These are phyloP conservation scores for Diacarnus erythraeanus DNA, from an alignment of 37 sponge, comb jelly and placozoan species.

Conservation along the genomic window DNA sequence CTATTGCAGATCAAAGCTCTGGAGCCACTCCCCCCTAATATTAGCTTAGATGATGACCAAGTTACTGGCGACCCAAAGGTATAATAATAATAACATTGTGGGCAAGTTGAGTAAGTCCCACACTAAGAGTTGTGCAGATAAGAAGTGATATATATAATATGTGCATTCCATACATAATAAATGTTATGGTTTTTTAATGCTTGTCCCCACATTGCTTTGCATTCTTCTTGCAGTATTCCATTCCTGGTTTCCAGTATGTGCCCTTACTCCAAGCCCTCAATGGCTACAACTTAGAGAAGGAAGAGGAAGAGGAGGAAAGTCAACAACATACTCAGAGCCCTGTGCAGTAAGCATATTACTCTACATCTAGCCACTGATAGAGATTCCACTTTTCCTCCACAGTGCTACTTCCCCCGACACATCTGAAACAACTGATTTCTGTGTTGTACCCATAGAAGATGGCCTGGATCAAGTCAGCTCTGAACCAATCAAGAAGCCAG, in stretches of 20 bases:
- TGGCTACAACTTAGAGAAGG: conserved; percentile 47
- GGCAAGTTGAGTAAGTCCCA: background rate
- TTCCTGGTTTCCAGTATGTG: conserved; percentile 25
- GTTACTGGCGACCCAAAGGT: conserved; percentile 46
- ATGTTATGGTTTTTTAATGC: background rate
- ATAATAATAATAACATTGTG: background rate
- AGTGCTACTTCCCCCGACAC: background rate
- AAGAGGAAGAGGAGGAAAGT: background rate
- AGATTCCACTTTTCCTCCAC: background rate
- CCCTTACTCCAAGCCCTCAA: conserved; percentile 56
- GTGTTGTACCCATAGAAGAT: conserved; percentile 39
- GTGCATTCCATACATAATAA: too few species aligned
- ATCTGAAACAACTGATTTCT: conserved; percentile 3
- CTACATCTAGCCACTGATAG: too few species aligned
- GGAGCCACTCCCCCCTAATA: conserved; percentile 25
- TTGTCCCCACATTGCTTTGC: too few species aligned
- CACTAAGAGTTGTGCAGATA: background rate
- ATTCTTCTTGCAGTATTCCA: conserved; percentile 19
- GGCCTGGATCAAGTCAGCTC: background rate
- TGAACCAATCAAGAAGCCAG: background rate
- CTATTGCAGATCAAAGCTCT: conserved; percentile 69
- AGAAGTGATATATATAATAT: background rate
- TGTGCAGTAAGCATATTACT: background rate
- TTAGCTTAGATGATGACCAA: conserved; percentile 34
- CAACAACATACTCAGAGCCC: background rate